phyloP scores from a whole-genome alignment of 2,797 vertebrate species.

The Ctenopoma multispine region DNA sequence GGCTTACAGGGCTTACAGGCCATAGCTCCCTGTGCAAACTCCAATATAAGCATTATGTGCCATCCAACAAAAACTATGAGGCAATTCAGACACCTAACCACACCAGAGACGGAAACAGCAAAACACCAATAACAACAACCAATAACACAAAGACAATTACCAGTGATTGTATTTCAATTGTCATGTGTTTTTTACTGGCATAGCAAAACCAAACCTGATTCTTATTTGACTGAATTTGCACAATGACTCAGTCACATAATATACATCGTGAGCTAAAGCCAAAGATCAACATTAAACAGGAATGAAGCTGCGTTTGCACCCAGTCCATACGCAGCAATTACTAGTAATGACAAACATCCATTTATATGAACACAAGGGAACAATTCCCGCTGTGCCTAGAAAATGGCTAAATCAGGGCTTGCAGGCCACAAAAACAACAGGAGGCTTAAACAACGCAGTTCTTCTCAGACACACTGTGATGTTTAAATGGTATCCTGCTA shows the following conservation, averaged over 20 bases:
- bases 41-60: conserved; percentile 44
- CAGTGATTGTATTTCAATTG: conserved; percentile 12
- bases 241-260: background rate
- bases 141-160: conserved; percentile 16
- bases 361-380: conserved; percentile 16
- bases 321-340: conserved; percentile 14
- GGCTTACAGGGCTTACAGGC: conserved; percentile 20
- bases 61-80: conserved; percentile 25
- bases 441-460: conserved; percentile 3
- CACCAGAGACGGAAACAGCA: background rate
- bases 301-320: background rate
- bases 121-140: conserved; percentile 21
- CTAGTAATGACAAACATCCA: conserved; percentile 14
- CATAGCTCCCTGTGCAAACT: conserved; percentile 15
- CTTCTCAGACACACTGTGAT: conserved; percentile 44
- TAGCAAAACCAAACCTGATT: background rate
- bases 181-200: background rate
- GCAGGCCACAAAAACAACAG: conserved; percentile 22
- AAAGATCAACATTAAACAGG: background rate
- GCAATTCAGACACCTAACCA: conserved; percentile 22
- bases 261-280: background rate
- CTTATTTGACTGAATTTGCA: background rate
- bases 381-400: background rate
- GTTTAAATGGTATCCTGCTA: conserved; percentile 56
- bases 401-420: conserved; percentile 21